Percentiles rank a stretch among this genome's conserved stretches.
phyloP scores from a whole-genome alignment of 2,797 vertebrate genomes.

The Macropus fuliginosus region DNA sequence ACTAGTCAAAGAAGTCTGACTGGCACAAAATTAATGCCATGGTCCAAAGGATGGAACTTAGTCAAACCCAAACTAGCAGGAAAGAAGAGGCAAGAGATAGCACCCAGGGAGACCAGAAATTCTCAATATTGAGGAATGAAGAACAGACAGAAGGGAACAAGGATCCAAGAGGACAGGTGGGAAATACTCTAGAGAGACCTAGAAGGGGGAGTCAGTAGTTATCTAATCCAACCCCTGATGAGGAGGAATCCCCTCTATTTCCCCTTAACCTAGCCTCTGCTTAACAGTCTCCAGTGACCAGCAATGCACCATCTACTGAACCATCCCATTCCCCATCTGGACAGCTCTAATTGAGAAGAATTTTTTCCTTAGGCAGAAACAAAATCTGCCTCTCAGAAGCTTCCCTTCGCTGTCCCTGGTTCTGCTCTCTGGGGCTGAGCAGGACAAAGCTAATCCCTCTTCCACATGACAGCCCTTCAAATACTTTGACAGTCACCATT shows the following conservation, averaged over 20 bases:
- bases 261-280: not conserved
- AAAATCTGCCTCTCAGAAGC: not conserved
- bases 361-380: not conserved
- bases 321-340: not conserved
- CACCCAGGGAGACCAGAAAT: not conserved
- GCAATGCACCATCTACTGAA: not conserved
- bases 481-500: not conserved
- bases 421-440: not conserved
- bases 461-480: not conserved
- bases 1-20: not conserved
- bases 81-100: not conserved
- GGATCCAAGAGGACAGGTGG: not conserved
- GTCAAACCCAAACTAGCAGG: not conserved
- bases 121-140: not conserved
- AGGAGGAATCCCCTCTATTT: not conserved
- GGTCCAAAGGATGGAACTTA: not conserved
- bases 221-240: not conserved
- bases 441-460: not conserved
- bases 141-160: not conserved
- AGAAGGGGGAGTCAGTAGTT: not conserved
- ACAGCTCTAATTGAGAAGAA: not conserved
- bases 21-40: not conserved
- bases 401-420: not conserved
- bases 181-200: not conserved
- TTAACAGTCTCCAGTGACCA: not conserved